A percentile compares a stretch with the other conserved stretches of the same genome.
These are phyloP conservation scores for Andrena fulva DNA, from an alignment of 2,888 invertebrate species.

Conservation along the genomic window DNA sequence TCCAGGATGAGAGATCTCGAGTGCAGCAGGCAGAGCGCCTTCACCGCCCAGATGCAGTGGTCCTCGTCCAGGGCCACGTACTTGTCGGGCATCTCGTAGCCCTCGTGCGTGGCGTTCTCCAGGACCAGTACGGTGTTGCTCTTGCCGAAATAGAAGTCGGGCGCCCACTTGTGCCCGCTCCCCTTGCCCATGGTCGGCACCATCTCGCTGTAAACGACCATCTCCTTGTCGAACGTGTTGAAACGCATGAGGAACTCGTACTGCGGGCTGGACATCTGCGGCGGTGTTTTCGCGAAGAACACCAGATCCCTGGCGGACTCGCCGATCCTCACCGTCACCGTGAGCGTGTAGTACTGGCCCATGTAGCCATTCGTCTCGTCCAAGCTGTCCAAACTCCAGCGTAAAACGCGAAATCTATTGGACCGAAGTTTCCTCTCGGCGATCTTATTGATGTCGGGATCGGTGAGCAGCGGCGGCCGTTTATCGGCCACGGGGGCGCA, in stretches of 20 bases:
- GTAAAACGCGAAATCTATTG: constrained; percentile 56
- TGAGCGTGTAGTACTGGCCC: constrained; percentile 69
- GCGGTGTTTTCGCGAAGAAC: constrained; percentile 74
- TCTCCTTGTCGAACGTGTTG: constrained; percentile 69
- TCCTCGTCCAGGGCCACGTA: constrained; percentile 72
- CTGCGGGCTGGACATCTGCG: constrained; percentile 59
- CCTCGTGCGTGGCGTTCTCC: constrained; percentile 71
- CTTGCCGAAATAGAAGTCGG: constrained; percentile 71
- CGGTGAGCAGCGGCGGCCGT: constrained; percentile 42
- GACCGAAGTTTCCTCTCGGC: constrained; percentile 63
- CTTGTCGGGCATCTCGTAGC: constrained; percentile 72
- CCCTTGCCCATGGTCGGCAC: constrained; percentile 53
- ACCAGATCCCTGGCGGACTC: constrained; percentile 39
- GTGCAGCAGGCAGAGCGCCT: constrained; percentile 75
- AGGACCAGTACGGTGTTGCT: constrained; percentile 70
- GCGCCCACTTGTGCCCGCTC: constrained; percentile 59
- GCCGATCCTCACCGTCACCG: constrained; percentile 44
- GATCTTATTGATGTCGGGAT: constrained; percentile 65
- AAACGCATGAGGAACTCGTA: constrained; percentile 43
- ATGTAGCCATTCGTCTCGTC: constrained; percentile 66
- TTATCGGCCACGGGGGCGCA: neutral
- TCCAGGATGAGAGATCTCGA: constrained; percentile 77
- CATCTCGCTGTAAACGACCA: constrained; percentile 66
- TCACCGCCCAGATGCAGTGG: constrained; percentile 68
- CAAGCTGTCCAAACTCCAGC: constrained; percentile 65